Evolutionary conservation across 2,797 vertebrate species (phyloP).

Genomic region (Syngnathus acus): DNA sequence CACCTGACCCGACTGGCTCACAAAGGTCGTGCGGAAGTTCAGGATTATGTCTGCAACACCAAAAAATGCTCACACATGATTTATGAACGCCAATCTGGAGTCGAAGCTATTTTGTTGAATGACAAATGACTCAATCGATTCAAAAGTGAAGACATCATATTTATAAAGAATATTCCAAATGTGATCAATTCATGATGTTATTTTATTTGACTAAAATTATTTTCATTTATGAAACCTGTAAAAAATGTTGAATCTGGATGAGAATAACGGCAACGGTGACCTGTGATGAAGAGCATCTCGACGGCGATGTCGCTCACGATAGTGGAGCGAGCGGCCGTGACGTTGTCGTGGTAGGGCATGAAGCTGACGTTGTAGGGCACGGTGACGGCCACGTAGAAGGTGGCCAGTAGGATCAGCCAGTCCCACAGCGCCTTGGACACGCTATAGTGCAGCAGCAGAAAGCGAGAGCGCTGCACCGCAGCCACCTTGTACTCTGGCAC

Average conservation of each 20-base stretch:
- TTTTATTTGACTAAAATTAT: too few relatives aligned
- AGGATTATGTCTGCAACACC: conserved; percentile 82
- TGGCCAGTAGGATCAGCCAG: conserved; percentile 92
- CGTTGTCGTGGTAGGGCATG: conserved; percentile 68
- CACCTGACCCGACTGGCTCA: conserved; percentile 94
- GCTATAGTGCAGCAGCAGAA: conserved; percentile 96
- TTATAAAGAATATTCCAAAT: too few relatives aligned
- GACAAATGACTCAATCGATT: too few relatives aligned
- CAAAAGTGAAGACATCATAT: too few relatives aligned
- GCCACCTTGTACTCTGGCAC: conserved; percentile 95
- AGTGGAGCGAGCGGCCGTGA: conserved; percentile 78
- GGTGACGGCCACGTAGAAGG: conserved; percentile 92
- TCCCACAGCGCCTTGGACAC: conserved; percentile 94
- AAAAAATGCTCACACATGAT: too few relatives aligned
- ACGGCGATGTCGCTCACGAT: conserved; percentile 88
- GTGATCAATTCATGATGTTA: too few relatives aligned
- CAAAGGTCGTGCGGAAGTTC: conserved; percentile 93
- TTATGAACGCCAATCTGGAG: too few relatives aligned
- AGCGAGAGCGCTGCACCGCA: conserved; percentile 86
- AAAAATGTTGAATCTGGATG: too few relatives aligned
- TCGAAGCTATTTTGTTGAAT: too few relatives aligned
- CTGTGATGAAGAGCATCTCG: conserved; percentile 95
- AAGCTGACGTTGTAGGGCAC: conserved; percentile 98
- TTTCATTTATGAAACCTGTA: too few relatives aligned
- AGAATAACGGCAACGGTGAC: conserved; percentile 48